Percentiles rank a stretch among this genome's conserved stretches.
Conservation (phyloP, 2,113 vertebrate species). For the Dolichallabes microphthalmus region DNA sequence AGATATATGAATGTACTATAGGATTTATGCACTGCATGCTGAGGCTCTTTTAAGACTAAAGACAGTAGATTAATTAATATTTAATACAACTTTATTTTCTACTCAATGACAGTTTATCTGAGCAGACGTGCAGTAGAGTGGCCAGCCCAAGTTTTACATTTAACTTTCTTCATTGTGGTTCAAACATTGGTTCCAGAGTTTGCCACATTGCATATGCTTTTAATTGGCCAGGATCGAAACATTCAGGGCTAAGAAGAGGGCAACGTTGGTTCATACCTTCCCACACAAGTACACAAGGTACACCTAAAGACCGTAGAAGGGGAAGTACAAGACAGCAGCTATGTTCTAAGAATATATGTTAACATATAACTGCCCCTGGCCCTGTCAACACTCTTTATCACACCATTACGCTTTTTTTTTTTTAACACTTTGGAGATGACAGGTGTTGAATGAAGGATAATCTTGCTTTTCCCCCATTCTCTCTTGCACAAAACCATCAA, state of each 20-base stretch:
- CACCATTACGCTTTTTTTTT: conserved; percentile 50
- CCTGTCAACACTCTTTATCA: conserved; percentile 45
- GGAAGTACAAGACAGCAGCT: conserved; percentile 18
- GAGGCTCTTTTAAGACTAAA: not conserved
- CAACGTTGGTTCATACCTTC: conserved; percentile 47
- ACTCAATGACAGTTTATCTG: not conserved
- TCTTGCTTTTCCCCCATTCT: conserved; percentile 22
- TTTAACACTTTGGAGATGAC: conserved; percentile 48
- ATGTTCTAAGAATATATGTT: conserved; percentile 14
- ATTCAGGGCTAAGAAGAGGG: conserved; percentile 58
- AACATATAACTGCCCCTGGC: conserved; percentile 39
- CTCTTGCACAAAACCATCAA: not conserved
- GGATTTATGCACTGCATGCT: not conserved
- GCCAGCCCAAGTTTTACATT: conserved; percentile 58
- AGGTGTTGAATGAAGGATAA: conserved; percentile 48
- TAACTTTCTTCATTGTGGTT: conserved; percentile 65
- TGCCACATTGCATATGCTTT: conserved; percentile 77
- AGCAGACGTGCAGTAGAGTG: conserved; percentile 43
- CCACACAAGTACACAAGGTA: conserved; percentile 42
- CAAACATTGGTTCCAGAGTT: conserved; percentile 69
- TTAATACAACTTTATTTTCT: not conserved
- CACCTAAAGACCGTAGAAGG: conserved; percentile 31
- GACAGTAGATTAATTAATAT: not conserved
- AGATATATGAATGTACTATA: not conserved
- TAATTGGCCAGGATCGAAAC: conserved; percentile 67